Conservation (phyloP, 2,113 vertebrate genomes). For the Microcebus murinus region DNA sequence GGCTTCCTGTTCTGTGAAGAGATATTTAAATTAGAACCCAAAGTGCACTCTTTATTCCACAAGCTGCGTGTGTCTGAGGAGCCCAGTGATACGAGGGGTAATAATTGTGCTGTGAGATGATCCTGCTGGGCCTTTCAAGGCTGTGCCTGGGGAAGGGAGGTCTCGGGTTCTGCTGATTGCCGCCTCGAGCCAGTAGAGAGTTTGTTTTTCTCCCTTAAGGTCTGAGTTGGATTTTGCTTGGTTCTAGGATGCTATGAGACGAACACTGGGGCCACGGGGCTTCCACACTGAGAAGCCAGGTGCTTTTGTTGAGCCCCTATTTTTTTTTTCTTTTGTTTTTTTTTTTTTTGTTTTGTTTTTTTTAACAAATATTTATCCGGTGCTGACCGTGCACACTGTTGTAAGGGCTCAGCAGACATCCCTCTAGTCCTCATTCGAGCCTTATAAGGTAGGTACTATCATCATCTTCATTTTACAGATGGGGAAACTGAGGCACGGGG, state of each 20-base stretch:
- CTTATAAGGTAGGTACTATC: neutral
- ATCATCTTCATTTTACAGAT: neutral
- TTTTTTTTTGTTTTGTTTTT: neutral
- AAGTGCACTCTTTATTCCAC: neutral
- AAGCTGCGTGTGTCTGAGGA: neutral
- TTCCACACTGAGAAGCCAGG: neutral
- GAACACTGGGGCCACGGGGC: neutral
- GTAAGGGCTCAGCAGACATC: neutral
- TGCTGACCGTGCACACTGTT: neutral
- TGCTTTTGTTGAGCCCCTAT: neutral
- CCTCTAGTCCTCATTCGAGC: neutral
- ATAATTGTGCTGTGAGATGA: neutral
- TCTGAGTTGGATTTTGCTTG: neutral
- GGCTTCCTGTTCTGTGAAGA: constrained; percentile 29
- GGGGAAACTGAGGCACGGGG: neutral
- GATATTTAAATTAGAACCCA: constrained; percentile 51
- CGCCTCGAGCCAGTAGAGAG: neutral
- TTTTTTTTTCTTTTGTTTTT: neutral
- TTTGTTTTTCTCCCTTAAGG: neutral
- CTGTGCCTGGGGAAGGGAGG: neutral
- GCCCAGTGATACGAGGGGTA: neutral
- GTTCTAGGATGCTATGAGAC: neutral
- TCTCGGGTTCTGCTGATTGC: neutral
- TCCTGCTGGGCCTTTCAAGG: neutral
- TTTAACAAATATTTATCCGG: neutral